phyloP scores from a whole-genome alignment of 1,140 invertebrate species.

The Probaryconus sp. region DNA sequence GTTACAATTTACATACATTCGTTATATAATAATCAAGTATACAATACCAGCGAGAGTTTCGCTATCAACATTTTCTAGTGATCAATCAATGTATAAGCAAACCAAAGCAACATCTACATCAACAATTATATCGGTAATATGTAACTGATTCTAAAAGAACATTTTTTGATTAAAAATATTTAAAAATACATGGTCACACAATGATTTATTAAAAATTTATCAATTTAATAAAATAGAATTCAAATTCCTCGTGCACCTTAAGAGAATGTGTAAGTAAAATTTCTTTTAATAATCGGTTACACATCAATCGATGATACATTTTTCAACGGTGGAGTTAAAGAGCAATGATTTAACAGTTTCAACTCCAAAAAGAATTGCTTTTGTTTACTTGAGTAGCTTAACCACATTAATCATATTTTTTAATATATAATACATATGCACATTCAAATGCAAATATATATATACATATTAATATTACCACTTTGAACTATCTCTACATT shows the following conservation, averaged over 20 bases:
- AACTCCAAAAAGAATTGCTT: conserved; percentile 58
- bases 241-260: too few species aligned
- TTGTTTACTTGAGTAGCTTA: conserved; percentile 62
- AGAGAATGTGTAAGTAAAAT: too few species aligned
- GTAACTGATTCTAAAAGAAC: conserved; percentile 22
- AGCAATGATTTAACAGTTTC: conserved; percentile 48
- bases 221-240: too few species aligned
- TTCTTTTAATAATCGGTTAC: conserved; percentile 18
- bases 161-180: too few species aligned
- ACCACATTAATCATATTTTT: conserved; percentile 56
- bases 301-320: conserved; percentile 56
- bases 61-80: conserved; percentile 55
- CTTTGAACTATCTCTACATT: conserved; percentile 58
- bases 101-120: conserved; percentile 64
- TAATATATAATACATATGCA: conserved; percentile 60
- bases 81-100: conserved; percentile 58
- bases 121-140: conserved; percentile 31
- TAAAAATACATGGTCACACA: too few species aligned
- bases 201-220: too few species aligned
- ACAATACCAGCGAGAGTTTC: conserved; percentile 62
- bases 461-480: conserved; percentile 52
- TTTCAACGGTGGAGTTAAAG: conserved; percentile 37
- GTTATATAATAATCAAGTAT: conserved; percentile 67
- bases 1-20: conserved; percentile 71
- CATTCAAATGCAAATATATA: conserved; percentile 51